These are phyloP conservation scores for Centropristis striata DNA, from an alignment of 2,113 vertebrate species.

Conservation along the genomic window DNA sequence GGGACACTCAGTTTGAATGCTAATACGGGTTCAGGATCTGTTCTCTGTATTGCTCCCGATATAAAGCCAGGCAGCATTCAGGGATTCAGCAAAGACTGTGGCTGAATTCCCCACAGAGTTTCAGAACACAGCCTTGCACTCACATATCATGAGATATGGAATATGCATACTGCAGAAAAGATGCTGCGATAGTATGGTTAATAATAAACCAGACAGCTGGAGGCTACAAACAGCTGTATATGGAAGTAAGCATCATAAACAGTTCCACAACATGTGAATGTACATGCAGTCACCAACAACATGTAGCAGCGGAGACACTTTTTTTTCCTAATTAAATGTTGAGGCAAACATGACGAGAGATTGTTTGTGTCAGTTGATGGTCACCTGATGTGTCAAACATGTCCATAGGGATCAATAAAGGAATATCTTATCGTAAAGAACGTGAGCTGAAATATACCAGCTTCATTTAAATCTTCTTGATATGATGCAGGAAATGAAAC, in stretches of 20 bases:
- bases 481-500: neutral
- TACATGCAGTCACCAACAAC: neutral
- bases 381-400: neutral
- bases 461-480: neutral
- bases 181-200: conserved; percentile 24
- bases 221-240: conserved; percentile 22
- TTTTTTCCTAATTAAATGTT: neutral
- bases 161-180: conserved; percentile 38
- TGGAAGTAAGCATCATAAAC: neutral
- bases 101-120: conserved; percentile 28
- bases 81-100: conserved; percentile 9
- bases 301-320: neutral
- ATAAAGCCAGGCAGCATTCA: conserved; percentile 31
- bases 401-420: no score
- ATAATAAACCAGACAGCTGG: conserved; percentile 27
- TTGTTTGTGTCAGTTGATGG: neutral
- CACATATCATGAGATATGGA: conserved; percentile 43
- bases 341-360: neutral
- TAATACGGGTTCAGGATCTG: conserved; percentile 7
- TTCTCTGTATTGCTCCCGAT: conserved; percentile 12
- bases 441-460: neutral
- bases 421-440: no score
- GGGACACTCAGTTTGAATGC: conserved; percentile 20
- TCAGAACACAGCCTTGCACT: conserved; percentile 23
- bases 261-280: neutral